Conservation (phyloP, 2,113 vertebrate species). For the Apus apus region DNA sequence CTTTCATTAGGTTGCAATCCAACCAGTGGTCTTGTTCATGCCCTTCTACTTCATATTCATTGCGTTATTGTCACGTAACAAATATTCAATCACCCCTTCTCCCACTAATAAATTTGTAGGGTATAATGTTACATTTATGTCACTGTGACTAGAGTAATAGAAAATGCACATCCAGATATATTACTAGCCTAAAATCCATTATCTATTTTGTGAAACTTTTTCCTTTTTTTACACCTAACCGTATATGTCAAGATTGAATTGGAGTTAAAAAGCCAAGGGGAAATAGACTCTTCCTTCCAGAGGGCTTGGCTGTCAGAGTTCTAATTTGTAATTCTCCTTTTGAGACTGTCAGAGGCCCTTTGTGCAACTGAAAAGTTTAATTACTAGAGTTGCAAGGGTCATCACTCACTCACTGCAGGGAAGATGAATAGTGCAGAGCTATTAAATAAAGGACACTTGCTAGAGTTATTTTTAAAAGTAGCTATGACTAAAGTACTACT, state of each 20-base stretch:
- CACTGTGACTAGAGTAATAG: not conserved
- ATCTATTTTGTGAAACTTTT: not conserved
- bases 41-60: not conserved
- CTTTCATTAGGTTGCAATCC: not conserved
- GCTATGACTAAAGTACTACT: slow-evolving; percentile 10
- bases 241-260: not conserved
- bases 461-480: slow-evolving; percentile 17
- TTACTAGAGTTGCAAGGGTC: slow-evolving; percentile 39
- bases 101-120: not conserved
- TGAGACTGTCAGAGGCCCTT: slow-evolving; percentile 29
- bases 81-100: not conserved
- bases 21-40: not conserved
- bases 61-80: not conserved
- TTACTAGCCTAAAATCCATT: not conserved
- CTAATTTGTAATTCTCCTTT: slow-evolving; percentile 46
- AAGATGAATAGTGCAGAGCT: not conserved
- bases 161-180: not conserved
- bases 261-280: not conserved
- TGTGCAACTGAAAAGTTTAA: slow-evolving; percentile 49
- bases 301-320: not conserved
- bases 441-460: slow-evolving; percentile 46
- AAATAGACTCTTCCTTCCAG: not conserved
- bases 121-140: not conserved
- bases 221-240: not conserved
- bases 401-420: slow-evolving; percentile 22